Evolutionary conservation across 2,113 vertebrate genomes (phyloP).

Genomic region (Cyanoliseus patagonus): DNA sequence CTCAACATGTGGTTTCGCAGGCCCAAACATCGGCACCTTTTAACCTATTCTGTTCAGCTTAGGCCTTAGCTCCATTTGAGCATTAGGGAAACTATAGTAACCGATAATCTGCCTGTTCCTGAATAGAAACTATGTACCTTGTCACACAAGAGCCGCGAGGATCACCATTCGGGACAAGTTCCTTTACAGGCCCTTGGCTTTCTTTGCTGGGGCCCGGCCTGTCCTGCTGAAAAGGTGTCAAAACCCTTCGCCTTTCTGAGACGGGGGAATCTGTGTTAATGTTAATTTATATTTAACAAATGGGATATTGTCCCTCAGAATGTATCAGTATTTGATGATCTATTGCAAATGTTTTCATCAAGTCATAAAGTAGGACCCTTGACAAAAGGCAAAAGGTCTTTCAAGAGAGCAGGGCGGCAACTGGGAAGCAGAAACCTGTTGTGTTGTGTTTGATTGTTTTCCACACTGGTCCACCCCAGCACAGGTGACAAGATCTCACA

Average conservation of each 20-base stretch:
- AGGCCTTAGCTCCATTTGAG: slow-evolving; percentile 93
- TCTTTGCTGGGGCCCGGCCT: slow-evolving; percentile 84
- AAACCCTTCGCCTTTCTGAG: slow-evolving; percentile 75
- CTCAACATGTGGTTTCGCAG: slow-evolving; percentile 98
- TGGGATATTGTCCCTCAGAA: slow-evolving; percentile 80
- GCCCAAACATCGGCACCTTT: slow-evolving; percentile 98
- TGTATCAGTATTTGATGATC: slow-evolving; percentile 87
- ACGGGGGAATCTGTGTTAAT: slow-evolving; percentile 76
- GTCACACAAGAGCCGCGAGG: slow-evolving; percentile 91
- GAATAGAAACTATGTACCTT: slow-evolving; percentile 99
- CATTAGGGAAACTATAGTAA: slow-evolving; percentile 99
- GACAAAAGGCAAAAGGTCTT: slow-evolving; percentile 73
- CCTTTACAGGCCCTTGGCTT: slow-evolving; percentile 90
- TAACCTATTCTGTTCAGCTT: slow-evolving; percentile 99
- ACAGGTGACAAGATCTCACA: slow-evolving; percentile 46
- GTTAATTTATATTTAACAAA: slow-evolving; percentile 90
- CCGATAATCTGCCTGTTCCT: slow-evolving; percentile 96
- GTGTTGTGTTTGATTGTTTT: neutral
- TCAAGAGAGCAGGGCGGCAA: neutral
- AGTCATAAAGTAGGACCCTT: slow-evolving; percentile 74
- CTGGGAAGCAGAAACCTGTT: slow-evolving; percentile 11
- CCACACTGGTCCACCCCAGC: neutral
- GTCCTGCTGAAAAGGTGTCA: slow-evolving; percentile 85
- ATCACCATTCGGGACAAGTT: slow-evolving; percentile 91
- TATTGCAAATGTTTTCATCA: slow-evolving; percentile 82